phyloP scores from a whole-genome alignment of 2,888 invertebrate genomes.

The Dicyrtomina minuta region DNA sequence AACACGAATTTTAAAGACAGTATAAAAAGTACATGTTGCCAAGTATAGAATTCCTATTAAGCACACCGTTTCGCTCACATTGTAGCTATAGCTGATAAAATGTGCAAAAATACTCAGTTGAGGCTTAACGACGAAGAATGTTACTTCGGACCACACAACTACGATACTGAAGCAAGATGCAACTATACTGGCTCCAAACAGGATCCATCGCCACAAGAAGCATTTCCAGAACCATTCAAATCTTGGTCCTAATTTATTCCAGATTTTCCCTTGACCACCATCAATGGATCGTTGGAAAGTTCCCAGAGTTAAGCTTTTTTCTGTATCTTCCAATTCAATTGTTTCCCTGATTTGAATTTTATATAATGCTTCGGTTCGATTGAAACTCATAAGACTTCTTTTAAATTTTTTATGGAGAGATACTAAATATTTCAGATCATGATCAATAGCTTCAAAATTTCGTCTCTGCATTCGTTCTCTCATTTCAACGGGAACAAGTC shows the following conservation, averaged over 20 bases:
- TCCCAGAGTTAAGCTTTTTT: slow-evolving; percentile 69
- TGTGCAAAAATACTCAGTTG: slow-evolving; percentile 96
- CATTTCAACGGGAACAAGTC: slow-evolving; percentile 81
- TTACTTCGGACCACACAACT: slow-evolving; percentile 99
- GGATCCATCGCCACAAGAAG: slow-evolving; percentile 71
- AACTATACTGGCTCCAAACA: slow-evolving; percentile 70
- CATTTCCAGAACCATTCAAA: slow-evolving; percentile 98
- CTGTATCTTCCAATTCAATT: slow-evolving; percentile 79
- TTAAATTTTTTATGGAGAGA: slow-evolving; percentile 84
- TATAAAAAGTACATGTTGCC: slow-evolving; percentile 97
- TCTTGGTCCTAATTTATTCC: slow-evolving; percentile 20
- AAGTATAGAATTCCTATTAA: slow-evolving; percentile 89
- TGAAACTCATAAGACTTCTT: slow-evolving; percentile 59
- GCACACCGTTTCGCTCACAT: slow-evolving; percentile 91
- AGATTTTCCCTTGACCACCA: slow-evolving; percentile 4
- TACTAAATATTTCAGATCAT: slow-evolving; percentile 75
- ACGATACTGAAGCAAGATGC: slow-evolving; percentile 78
- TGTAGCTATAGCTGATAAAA: slow-evolving; percentile 89
- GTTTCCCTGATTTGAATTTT: slow-evolving; percentile 71
- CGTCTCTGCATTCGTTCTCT: slow-evolving; percentile 70
- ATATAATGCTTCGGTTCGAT: slow-evolving; percentile 94
- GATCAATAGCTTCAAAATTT: slow-evolving; percentile 64
- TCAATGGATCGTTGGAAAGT: slow-evolving; percentile 61
- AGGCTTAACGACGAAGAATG: slow-evolving; percentile 90
- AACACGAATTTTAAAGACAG: slow-evolving; percentile 92